Percentiles rank a stretch among this genome's conserved stretches.
phyloP scores from a whole-genome alignment of 1,140 invertebrate species.

The Orchesella cincta region DNA sequence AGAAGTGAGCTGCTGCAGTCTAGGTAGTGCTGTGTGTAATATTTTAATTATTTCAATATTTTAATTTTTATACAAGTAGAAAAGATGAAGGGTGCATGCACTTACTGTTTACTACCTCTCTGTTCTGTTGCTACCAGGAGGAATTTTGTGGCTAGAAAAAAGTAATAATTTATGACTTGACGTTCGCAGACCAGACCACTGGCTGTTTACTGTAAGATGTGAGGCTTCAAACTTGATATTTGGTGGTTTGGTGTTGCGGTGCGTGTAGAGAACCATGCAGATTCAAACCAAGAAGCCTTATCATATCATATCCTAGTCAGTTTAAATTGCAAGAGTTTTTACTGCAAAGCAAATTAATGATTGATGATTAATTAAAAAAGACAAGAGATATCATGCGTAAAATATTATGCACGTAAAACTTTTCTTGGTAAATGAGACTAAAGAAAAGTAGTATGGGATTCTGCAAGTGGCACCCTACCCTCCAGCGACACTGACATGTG shows the following conservation, averaged over 20 bases:
- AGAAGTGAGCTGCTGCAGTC: no score
- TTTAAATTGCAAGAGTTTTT: not conserved
- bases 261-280: not conserved
- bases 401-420: not conserved
- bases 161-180: slow-evolving; percentile 18
- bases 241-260: not conserved
- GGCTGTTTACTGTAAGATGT: not conserved
- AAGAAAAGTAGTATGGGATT: not conserved
- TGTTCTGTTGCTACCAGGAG: not conserved
- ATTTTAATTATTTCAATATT: slow-evolving; percentile 18
- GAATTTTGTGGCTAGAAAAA: not conserved
- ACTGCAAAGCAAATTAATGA: not conserved
- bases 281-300: not conserved
- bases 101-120: not conserved
- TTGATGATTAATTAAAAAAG: slow-evolving; percentile 14
- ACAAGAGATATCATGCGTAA: not conserved
- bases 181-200: not conserved
- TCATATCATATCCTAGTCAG: no score
- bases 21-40: no score
- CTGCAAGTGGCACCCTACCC: not conserved
- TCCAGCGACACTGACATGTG: not conserved
- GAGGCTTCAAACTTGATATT: not conserved
- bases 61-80: not conserved
- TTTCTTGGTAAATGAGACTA: not conserved
- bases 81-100: not conserved